Conservation (phyloP, 35 echinoderm and acorn worm genomes). For the Stichopus chloronotus region DNA sequence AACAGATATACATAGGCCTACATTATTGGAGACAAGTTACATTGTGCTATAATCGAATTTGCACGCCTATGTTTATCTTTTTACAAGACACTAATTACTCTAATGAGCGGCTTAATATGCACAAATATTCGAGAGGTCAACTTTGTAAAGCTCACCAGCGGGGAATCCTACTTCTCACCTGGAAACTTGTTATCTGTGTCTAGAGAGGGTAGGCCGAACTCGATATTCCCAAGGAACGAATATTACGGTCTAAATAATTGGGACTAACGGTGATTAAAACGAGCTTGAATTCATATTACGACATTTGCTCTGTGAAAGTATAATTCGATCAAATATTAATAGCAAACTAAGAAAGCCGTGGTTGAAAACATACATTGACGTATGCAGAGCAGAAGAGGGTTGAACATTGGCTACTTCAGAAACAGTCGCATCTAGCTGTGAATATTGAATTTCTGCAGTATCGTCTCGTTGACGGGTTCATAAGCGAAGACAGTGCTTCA, state of each 20-base stretch:
- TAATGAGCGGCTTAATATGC: slow-evolving; percentile 14
- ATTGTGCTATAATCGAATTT: not conserved
- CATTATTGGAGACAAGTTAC: too few relatives aligned
- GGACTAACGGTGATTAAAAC: not conserved
- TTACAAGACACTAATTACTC: not conserved
- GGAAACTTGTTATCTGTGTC: not conserved
- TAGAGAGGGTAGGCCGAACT: not conserved
- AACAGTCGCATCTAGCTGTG: too few relatives aligned
- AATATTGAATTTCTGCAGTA: too few relatives aligned
- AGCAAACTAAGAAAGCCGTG: not conserved
- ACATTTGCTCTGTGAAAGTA: not conserved
- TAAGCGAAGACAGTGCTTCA: too few relatives aligned
- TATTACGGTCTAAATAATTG: slow-evolving; percentile 34
- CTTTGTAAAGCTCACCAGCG: not conserved
- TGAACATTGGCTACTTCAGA: too few relatives aligned
- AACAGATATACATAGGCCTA: too few relatives aligned
- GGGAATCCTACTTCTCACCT: not conserved
- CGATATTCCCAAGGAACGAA: not conserved
- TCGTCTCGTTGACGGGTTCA: too few relatives aligned
- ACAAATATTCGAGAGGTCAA: slow-evolving; percentile 24
- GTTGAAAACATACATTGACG: not conserved
- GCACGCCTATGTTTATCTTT: slow-evolving; percentile 7
- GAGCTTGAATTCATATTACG: not conserved
- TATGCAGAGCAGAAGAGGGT: not conserved
- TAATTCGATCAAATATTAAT: slow-evolving; percentile 38